phyloP scores from a whole-genome alignment of 2,888 invertebrate genomes.

The Bembecia ichneumoniformis region DNA sequence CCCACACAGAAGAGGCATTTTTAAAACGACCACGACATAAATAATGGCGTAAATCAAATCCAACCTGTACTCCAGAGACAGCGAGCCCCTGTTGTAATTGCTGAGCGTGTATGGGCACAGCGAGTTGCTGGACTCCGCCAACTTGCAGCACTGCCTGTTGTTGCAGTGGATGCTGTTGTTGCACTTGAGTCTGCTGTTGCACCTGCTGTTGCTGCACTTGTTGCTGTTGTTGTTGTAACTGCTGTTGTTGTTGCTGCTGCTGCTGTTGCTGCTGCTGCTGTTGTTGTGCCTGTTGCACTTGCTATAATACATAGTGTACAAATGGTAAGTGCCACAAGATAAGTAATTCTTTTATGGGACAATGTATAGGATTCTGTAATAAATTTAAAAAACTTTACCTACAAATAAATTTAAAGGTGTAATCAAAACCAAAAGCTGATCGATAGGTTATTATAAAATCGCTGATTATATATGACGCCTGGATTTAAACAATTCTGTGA shows the following conservation, averaged over 20 bases:
- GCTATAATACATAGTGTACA: slow-evolving; percentile 4
- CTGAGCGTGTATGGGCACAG: slow-evolving; percentile 52
- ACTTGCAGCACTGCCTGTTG: slow-evolving; percentile 59
- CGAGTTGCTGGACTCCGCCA: slow-evolving; percentile 56
- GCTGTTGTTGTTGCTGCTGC: slow-evolving; percentile 12
- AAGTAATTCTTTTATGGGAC: too few species aligned
- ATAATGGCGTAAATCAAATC: not conserved
- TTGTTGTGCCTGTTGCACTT: slow-evolving; percentile 24
- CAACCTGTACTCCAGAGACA: not conserved
- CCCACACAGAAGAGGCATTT: too few species aligned
- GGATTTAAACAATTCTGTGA: too few species aligned
- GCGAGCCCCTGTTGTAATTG: slow-evolving; percentile 35
- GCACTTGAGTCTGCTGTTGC: slow-evolving; percentile 13
- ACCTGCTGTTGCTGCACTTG: slow-evolving; percentile 6
- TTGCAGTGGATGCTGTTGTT: slow-evolving; percentile 27
- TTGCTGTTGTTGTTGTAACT: slow-evolving; percentile 12
- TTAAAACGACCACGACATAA: not conserved
- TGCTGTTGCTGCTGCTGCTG: slow-evolving; percentile 14
- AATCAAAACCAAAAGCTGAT: too few species aligned
- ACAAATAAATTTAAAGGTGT: too few species aligned
- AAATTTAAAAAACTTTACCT: too few species aligned
- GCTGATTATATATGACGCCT: too few species aligned
- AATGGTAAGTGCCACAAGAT: too few species aligned
- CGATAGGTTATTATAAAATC: too few species aligned
- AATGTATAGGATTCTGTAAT: too few species aligned